Percentiles rank a stretch among this genome's conserved stretches.
These are phyloP conservation scores for Neofelis nebulosa DNA, from an alignment of 2,113 vertebrate genomes.

Conservation along the genomic window DNA sequence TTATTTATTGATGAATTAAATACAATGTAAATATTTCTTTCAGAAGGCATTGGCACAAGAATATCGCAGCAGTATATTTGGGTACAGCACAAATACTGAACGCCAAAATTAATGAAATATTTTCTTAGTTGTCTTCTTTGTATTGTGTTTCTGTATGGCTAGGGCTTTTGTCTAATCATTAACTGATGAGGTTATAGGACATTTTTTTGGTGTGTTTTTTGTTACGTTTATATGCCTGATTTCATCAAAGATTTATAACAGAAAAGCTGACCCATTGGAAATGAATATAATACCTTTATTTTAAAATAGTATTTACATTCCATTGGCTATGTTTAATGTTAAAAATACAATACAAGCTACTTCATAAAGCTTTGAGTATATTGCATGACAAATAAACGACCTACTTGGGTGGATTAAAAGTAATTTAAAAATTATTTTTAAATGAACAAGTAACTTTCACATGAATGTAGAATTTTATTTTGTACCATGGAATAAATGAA, in stretches of 20 bases:
- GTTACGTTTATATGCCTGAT: not conserved
- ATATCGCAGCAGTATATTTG: not conserved
- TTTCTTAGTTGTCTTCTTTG: not conserved
- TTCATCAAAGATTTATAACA: not conserved
- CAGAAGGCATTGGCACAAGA: not conserved
- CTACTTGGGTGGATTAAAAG: not conserved
- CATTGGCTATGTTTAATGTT: not conserved
- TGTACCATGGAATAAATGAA: not conserved
- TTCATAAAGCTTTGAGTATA: not conserved
- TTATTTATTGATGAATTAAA: not conserved
- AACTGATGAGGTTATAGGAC: rapidly evolving
- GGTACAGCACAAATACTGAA: not conserved
- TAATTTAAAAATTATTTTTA: not conserved
- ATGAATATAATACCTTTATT: not conserved
- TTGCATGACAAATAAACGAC: not conserved
- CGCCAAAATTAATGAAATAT: not conserved
- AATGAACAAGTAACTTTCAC: not conserved
- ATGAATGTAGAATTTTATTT: not conserved
- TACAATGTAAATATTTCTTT: not conserved
- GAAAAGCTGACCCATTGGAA: not conserved
- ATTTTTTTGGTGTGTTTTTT: not conserved
- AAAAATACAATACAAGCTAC: not conserved
- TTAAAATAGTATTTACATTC: not conserved
- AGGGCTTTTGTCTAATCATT: not conserved
- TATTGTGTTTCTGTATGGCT: not conserved